Evolutionary conservation across 2,888 invertebrate species (phyloP), one percentile per base, ranked within the genome.

Genomic region (Hirtodrosophila confusa): DNA sequence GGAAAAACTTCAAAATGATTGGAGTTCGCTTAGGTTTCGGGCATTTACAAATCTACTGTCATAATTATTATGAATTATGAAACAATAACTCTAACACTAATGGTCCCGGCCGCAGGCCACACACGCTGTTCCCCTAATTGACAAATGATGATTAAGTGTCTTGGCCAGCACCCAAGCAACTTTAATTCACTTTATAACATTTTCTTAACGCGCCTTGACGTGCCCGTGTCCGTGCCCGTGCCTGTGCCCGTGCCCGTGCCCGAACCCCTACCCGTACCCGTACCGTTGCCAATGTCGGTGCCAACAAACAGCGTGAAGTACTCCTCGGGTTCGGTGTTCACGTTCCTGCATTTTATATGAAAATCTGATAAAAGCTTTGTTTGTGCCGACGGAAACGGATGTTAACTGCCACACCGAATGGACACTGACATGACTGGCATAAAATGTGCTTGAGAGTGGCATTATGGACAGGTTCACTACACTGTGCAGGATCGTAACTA

Each of bases 111-210:
- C 47, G 27, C 39, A 45, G 63, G 69, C 62, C 44, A 24, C 36
- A 64, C 17, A 33, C 35, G 53, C 43, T 35, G 33, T 39, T 29
- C 11, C 51, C 24, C 86, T 85, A 85, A 85, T 85, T 85, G 85
- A 86, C 85, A 85, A 85, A 85, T 85, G 86, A 87, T 85, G 85
- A 85, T 87, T 72, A 83, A 85, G 84, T 83, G 68, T 82, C 80
- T 68, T 48, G 82, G 63, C 62, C 78, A 56, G 63, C 23, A 27
- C 29, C 62, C 50, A 51, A 61, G 43, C 61, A 56, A 72, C 62
- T 61, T 63, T 51, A 41, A 33, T 63, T 73, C 50, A 68, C 41
- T 61, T 78, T 50, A 55, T 29, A 84, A 51, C 40, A 80, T 71
- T 78, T 69, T 66, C 69, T 54, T 63, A 73, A 73, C 67, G 60